Percentiles rank a stretch among this genome's conserved stretches.
Evolutionary conservation across 2,797 vertebrate species (phyloP).

Genomic region (Calcarius lapponicus): DNA sequence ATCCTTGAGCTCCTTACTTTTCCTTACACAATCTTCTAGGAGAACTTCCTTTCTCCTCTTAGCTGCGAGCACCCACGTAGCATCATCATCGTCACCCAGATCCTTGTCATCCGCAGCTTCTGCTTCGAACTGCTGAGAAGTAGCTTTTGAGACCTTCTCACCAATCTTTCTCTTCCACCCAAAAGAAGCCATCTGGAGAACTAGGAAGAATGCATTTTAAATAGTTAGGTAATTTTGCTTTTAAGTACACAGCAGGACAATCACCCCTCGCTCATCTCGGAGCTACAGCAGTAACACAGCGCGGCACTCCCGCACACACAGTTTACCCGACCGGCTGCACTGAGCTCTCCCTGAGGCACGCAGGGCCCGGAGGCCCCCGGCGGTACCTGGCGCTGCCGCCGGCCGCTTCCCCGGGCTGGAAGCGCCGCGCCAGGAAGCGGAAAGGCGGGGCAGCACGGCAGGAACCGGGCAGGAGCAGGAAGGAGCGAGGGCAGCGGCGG

Average conservation of each 20-base stretch:
- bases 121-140: constrained; percentile 87
- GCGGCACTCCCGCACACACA: fast-evolving
- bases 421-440: background rate
- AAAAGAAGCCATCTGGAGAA: constrained; percentile 90
- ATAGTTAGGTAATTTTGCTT: background rate
- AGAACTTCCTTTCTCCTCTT: constrained; percentile 85
- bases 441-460: background rate
- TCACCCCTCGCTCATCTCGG: fast-evolving
- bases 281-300: fast-evolving
- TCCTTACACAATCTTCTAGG: constrained; percentile 82
- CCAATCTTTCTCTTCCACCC: constrained; percentile 96
- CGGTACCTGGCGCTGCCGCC: background rate
- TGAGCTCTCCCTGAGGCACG: fast-evolving
- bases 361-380: fast-evolving
- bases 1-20: constrained; percentile 86
- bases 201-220: background rate
- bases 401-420: background rate
- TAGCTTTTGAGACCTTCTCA: constrained; percentile 90
- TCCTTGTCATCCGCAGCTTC: constrained; percentile 80
- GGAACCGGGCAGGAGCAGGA: background rate
- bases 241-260: background rate
- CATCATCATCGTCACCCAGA: constrained; percentile 58
- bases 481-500: fast-evolving
- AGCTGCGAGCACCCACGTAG: constrained; percentile 81
- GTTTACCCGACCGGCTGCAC: fast-evolving